Evolutionary conservation across 1,140 invertebrate genomes (phyloP).

Genomic region (Bathynomus jamesi): DNA sequence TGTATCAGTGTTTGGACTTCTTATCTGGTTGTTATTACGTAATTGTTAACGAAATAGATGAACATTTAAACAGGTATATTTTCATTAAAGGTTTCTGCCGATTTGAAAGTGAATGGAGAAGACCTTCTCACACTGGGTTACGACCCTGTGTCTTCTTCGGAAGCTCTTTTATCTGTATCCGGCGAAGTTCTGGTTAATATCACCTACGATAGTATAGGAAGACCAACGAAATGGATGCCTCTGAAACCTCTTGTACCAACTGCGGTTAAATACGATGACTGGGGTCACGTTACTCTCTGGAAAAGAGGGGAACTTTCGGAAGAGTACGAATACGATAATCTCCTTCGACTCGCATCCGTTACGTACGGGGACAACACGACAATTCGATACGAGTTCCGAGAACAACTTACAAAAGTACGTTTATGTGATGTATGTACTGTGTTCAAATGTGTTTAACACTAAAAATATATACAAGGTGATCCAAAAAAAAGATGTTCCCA

Average conservation of each 20-base stretch:
- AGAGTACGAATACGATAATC: slow-evolving; percentile 24
- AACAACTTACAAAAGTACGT: slow-evolving; percentile 23
- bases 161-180: slow-evolving; percentile 81
- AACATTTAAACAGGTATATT: no score
- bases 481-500: no score
- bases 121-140: slow-evolving; percentile 86
- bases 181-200: slow-evolving; percentile 77
- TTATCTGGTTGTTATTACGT: no score
- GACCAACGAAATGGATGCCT: slow-evolving; percentile 80
- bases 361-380: slow-evolving; percentile 27
- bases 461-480: no score
- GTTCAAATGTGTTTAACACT: no score
- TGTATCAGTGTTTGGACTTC: no score
- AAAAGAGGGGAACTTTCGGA: slow-evolving; percentile 24
- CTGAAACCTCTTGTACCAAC: slow-evolving; percentile 39
- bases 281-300: slow-evolving; percentile 30
- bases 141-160: slow-evolving; percentile 69
- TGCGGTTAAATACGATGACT: slow-evolving; percentile 30
- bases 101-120: slow-evolving; percentile 79
- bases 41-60: no score
- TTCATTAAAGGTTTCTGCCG: slow-evolving; percentile 74
- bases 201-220: slow-evolving; percentile 78
- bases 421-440: no score
- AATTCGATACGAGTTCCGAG: slow-evolving; percentile 28
- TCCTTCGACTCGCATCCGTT: slow-evolving; percentile 20